Percentiles rank a stretch among this genome's conserved stretches.
These are phyloP conservation scores for Anguilla marmorata DNA, from an alignment of 2,797 vertebrate species.

Conservation along the genomic window DNA sequence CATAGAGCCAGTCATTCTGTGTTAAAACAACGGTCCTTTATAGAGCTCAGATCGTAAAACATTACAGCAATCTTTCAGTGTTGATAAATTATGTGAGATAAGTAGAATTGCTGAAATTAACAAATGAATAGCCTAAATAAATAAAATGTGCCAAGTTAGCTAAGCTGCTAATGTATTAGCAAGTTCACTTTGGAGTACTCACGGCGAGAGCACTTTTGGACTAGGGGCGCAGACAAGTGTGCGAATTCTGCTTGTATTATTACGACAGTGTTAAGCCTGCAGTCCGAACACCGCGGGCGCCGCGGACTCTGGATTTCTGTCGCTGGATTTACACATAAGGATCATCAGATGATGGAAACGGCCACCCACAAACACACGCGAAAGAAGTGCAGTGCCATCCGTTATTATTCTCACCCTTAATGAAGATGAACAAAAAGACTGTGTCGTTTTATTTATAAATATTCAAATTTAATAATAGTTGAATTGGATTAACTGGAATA, in stretches of 20 bases:
- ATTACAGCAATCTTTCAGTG: neutral
- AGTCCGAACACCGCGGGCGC: too few species aligned
- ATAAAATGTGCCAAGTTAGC: neutral
- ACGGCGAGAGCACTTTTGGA: neutral
- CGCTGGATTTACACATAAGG: too few species aligned
- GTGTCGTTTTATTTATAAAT: too few species aligned
- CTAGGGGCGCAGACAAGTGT: too few species aligned
- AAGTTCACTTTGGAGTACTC: too few species aligned
- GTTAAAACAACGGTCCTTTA: neutral
- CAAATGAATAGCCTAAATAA: too few species aligned
- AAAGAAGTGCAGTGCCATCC: neutral
- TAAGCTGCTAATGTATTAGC: neutral
- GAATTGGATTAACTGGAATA: too few species aligned
- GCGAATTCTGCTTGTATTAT: too few species aligned
- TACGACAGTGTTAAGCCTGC: too few species aligned
- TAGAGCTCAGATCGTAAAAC: neutral
- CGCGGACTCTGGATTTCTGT: neutral
- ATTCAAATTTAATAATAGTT: too few species aligned
- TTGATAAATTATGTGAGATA: neutral
- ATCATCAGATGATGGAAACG: neutral
- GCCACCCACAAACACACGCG: neutral
- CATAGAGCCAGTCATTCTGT: neutral
- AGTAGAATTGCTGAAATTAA: neutral
- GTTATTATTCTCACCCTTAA: too few species aligned
- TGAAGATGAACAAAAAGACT: too few species aligned